phyloP scores from a whole-genome alignment of 2,888 invertebrate genomes.

The Dusona sp. region DNA sequence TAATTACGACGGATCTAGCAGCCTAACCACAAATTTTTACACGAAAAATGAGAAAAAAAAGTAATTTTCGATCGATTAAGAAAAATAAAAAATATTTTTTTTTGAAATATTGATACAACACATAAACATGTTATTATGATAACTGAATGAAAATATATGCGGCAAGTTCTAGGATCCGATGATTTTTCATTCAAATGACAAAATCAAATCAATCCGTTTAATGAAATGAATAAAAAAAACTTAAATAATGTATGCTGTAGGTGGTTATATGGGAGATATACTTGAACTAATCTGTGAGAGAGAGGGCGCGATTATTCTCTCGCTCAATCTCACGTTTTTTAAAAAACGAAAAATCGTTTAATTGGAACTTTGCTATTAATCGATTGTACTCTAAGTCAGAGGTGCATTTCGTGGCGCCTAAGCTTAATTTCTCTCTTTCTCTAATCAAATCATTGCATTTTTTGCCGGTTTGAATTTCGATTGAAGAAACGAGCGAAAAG shows the following conservation, averaged over 20 bases:
- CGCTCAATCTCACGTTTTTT: slow-evolving; percentile 52
- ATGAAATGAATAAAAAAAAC: background rate
- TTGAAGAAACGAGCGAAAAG: slow-evolving; percentile 7
- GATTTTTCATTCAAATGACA: background rate
- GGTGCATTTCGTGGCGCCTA: slow-evolving; percentile 77
- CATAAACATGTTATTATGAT: background rate
- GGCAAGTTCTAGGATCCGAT: background rate
- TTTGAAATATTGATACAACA: background rate
- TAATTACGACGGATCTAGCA: slow-evolving; percentile 57
- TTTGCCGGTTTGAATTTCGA: slow-evolving; percentile 35
- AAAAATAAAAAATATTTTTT: background rate
- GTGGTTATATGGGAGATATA: background rate
- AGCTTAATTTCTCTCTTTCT: slow-evolving; percentile 52
- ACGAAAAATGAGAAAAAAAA: background rate
- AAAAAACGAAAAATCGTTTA: slow-evolving; percentile 71
- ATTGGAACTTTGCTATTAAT: slow-evolving; percentile 81
- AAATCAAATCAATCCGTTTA: background rate
- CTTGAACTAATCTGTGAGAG: background rate
- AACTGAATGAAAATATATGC: slow-evolving; percentile 6
- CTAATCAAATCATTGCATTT: slow-evolving; percentile 61
- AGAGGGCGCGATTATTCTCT: slow-evolving; percentile 8
- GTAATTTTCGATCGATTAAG: background rate
- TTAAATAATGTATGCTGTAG: background rate
- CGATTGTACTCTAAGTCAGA: slow-evolving; percentile 83
- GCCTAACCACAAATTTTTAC: slow-evolving; percentile 12